phyloP scores from a whole-genome alignment of 2,797 vertebrate species.

The Rhabdomys pumilio region DNA sequence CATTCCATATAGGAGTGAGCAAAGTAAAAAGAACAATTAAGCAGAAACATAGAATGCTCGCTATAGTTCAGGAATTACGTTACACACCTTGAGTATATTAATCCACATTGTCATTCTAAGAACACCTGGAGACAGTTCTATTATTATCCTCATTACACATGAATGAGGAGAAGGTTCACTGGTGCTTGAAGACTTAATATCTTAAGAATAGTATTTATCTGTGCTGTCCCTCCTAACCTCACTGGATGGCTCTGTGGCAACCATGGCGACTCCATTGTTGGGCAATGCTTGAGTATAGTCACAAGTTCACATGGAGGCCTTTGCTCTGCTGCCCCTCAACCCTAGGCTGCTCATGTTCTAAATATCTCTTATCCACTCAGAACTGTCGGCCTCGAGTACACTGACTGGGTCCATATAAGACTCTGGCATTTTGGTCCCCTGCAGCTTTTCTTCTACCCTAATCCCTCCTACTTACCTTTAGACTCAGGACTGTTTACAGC shows the following conservation, averaged over 20 bases:
- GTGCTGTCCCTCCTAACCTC: background rate
- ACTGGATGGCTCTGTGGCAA: background rate
- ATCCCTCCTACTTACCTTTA: background rate
- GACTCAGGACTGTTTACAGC: background rate
- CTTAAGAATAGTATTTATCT: background rate
- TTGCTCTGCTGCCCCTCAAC: background rate
- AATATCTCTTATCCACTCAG: background rate
- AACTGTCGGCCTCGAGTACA: too few species aligned
- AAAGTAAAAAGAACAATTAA: conserved; percentile 14
- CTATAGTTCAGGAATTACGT: background rate
- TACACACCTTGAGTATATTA: background rate
- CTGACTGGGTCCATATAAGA: too few species aligned
- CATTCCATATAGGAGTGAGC: background rate
- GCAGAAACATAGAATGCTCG: background rate
- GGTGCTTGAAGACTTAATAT: background rate
- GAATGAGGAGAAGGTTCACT: background rate
- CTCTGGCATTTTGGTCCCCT: background rate
- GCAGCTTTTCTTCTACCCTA: rapidly evolving
- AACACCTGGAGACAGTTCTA: background rate
- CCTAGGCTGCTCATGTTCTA: rapidly evolving
- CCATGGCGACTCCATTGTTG: background rate
- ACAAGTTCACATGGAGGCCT: too few species aligned
- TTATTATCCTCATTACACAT: background rate
- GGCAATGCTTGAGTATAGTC: background rate
- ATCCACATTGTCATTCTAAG: background rate